Base-by-base conservation (phyloP, 2,888 invertebrate species). In the Lampropteryx suffumata region DNA sequence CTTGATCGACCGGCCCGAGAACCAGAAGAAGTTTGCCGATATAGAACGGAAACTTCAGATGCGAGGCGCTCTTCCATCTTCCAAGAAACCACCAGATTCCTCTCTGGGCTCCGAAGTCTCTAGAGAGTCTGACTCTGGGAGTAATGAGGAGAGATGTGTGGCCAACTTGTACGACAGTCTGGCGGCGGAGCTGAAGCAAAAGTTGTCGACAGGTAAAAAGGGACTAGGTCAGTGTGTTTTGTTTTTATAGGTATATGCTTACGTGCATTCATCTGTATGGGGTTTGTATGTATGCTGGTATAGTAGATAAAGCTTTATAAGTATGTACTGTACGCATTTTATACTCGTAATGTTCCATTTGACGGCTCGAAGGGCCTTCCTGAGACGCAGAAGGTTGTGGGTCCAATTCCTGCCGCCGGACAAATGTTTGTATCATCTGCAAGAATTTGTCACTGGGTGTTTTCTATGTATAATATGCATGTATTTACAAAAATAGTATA, bases 141-240 rank as follows among this genome's bases (percentile, higher is more conserved):
- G 93, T 72, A 92, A 94, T 62, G 92, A 95, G 76, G 94, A 94
- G 69, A 86, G 94, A 81, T 92, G 87, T 29, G 90, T 95, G 17
- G 93, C 96, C 14, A 95, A 94, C 54, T 91, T 97, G 6, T 98
- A 97, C 78, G 97, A 98, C 77, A 97, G 97, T 29, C 90, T 98
- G 59, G 97, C 98, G 1, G 97, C 97, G 0, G 99, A 99, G 74
- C 83, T 99, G 61, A 93, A 97, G 63, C 79, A 88, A 67, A 89
- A 92, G 90, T 71, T 93, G 92, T 73, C 92, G 79, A 79, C 90
- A 85, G 90, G 90, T 85, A 90, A 90, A 89, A 82, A 82, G 62
- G 89, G 85, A 55, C 50, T 88, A 89, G 89, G 89, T 90, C 78
- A 89, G 89, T 40, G 24, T 57, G 71, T 79, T 71, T 59, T 49